Conservation (phyloP, 1,140 invertebrate species). For the Macrocentrus cingulum region DNA sequence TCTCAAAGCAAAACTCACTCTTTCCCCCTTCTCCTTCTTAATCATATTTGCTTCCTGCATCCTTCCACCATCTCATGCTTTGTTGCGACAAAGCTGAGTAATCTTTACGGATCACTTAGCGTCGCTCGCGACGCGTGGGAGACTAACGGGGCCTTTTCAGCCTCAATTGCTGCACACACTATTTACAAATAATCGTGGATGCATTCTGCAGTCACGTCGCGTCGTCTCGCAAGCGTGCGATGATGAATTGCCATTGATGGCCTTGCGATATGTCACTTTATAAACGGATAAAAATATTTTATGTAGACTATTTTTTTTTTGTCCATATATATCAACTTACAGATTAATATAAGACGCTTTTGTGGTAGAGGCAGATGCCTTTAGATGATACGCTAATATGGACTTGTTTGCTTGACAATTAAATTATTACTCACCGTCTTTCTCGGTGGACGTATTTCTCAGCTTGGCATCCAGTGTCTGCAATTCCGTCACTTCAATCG, state of each 20-base stretch:
- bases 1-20: no score
- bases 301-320: no score
- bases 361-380: background rate
- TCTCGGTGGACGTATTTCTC: conserved; percentile 20
- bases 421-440: conserved; percentile 36
- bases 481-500: conserved; percentile 12
- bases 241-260: conserved; percentile 2
- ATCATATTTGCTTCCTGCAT: no score
- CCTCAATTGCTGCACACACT: background rate
- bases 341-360: no score
- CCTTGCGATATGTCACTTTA: background rate
- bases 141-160: background rate
- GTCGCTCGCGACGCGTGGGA: conserved; percentile 10
- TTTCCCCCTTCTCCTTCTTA: no score
- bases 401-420: background rate
- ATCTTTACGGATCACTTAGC: conserved; percentile 12
- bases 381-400: background rate
- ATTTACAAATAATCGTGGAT: conserved; percentile 8
- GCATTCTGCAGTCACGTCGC: conserved; percentile 2
- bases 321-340: no score
- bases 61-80: no score
- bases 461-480: conserved; percentile 16
- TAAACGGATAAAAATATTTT: no score
- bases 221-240: background rate
- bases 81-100: conserved; percentile 7